Percentiles rank a stretch among this genome's conserved stretches.
Conservation (phyloP, 1,140 invertebrate species). For the Anoplolepis gracilipes region DNA sequence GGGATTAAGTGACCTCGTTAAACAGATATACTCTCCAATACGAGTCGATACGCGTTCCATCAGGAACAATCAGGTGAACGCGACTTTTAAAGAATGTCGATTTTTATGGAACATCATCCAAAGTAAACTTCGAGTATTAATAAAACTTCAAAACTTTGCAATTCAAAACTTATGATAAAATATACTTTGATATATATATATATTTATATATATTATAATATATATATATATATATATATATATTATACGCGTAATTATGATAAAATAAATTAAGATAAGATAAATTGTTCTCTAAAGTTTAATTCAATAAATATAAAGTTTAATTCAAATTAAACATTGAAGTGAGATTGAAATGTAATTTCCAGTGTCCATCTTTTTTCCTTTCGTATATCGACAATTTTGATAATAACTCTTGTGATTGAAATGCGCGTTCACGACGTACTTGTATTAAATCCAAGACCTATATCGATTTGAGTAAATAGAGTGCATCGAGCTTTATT, state of each 20-base stretch:
- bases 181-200: background rate
- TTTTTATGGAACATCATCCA: background rate
- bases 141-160: background rate
- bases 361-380: no score
- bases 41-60: slow-evolving; percentile 1
- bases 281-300: no score
- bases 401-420: no score
- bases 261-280: no score
- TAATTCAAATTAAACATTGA: no score
- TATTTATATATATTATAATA: no score
- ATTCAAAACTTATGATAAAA: background rate
- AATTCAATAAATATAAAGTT: no score
- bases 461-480: slow-evolving; percentile 21
- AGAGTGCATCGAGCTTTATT: slow-evolving; percentile 17
- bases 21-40: slow-evolving; percentile 18
- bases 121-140: background rate
- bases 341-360: no score
- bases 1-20: slow-evolving; percentile 61
- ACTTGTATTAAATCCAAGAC: background rate
- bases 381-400: no score
- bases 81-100: background rate
- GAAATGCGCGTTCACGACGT: background rate
- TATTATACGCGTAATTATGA: no score
- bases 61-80: background rate
- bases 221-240: no score